Base-by-base conservation (phyloP, 2,888 invertebrate species). In the Cantharis flavilabris region DNA sequence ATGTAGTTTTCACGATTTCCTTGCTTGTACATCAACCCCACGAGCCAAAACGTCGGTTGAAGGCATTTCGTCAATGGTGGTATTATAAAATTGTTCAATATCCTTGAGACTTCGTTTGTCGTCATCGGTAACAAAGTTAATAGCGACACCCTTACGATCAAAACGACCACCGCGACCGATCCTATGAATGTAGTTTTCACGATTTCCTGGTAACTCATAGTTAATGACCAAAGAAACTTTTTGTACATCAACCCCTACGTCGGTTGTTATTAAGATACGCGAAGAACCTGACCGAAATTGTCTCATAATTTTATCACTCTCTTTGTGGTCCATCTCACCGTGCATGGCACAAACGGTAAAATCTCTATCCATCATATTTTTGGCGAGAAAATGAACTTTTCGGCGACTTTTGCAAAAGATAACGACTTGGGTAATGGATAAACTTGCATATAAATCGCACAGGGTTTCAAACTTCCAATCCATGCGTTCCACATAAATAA, bases 141-240 rank as follows among this genome's bases (percentile, higher is more conserved):
- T 16, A 16, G 16, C 1, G 16, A 16, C 16, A 16, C 16, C 16
- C 16, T 16, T n/a, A n/a, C n/a, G 99, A n/a, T n/a, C n/a, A n/a
- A n/a, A 99, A 90, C 99, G 97, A 87, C 99, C 99, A 90, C 98
- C 98, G 90, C 99, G 95, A 89, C 99, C 99, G 91, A 99, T 99
- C 98, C 99, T 96, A 91, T 99, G 99, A 91, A 99, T 99, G 90
- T 99, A 99, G 90, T 98, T 99, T 90, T 99, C 99, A 84, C 99
- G 94, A 91, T 99, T 99, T 82, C 97, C 97, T 83, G 99, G 99
- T 91, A 99, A 93, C 92, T 99, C 99, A 90, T 98, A 99, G 91
- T 99, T 99, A 89, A 99, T 99, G 89, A 99, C 99, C 88, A 99
- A 93, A 18, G 99, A 99, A 49, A 99, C 99, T 91, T 99, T 99